Conservation (phyloP, 1,140 invertebrate species). For the Trichonephila inaurata region DNA sequence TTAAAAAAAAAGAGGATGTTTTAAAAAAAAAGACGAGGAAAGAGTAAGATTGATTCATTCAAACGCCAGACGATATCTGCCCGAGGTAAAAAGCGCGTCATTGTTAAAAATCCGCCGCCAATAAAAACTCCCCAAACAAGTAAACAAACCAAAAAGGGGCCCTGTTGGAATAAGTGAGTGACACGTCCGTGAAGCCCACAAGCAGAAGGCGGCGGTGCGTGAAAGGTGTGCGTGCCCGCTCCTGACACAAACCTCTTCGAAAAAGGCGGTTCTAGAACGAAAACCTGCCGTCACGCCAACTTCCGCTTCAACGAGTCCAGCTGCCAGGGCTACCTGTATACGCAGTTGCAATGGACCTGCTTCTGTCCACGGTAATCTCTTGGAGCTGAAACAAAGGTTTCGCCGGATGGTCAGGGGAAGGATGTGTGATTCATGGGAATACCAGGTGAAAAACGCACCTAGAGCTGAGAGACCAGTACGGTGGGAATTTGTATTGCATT, state of each 20-base stretch:
- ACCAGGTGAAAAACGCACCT: conserved; percentile 25
- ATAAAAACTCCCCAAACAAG: background rate
- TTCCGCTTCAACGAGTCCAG: conserved; percentile 44
- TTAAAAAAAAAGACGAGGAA: too few species aligned
- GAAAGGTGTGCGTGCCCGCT: conserved; percentile 28
- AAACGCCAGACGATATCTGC: background rate
- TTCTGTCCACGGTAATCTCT: background rate
- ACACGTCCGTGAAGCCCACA: conserved; percentile 44
- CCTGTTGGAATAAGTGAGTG: background rate
- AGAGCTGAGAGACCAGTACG: background rate
- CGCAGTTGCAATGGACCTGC: conserved; percentile 12
- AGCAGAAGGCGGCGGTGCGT: conserved; percentile 41
- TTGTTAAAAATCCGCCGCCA: too few species aligned
- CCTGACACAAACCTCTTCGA: conserved; percentile 29
- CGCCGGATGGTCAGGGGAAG: conserved; percentile 29
- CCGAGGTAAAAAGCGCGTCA: background rate
- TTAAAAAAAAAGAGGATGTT: too few species aligned
- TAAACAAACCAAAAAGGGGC: background rate
- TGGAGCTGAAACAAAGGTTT: background rate
- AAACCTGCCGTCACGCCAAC: conserved; percentile 38
- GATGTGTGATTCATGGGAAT: conserved; percentile 2
- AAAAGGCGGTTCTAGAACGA: background rate
- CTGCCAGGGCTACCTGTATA: conserved; percentile 42
- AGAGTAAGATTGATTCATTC: too few species aligned
- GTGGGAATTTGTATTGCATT: too few species aligned